Evolutionary conservation across 2,797 vertebrate species (phyloP).

Genomic region (Eospalax fontanierii): DNA sequence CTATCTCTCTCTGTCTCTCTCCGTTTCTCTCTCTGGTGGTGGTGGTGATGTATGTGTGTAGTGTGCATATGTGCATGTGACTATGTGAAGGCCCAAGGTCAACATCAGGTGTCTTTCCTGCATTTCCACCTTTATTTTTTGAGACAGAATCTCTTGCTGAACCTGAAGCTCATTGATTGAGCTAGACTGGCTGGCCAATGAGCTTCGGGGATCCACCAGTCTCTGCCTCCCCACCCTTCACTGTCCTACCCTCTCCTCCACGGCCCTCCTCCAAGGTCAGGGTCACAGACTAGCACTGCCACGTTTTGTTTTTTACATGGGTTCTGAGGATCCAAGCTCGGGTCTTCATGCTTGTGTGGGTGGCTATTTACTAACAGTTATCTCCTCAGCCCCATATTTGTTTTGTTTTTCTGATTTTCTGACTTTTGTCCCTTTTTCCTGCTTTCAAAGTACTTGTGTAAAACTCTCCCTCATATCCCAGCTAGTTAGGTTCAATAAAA

Average conservation of each 20-base stretch:
- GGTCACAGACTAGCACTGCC: not conserved
- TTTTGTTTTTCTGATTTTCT: conserved; percentile 19
- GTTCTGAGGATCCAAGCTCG: not conserved
- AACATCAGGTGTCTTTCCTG: not conserved
- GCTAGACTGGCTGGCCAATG: not conserved
- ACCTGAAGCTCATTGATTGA: not conserved
- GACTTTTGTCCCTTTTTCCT: conserved; percentile 36
- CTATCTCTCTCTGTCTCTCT: no score
- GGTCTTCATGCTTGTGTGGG: not conserved
- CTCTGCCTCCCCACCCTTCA: no score
- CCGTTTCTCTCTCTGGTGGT: no score
- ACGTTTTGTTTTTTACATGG: not conserved
- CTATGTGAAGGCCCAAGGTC: not conserved
- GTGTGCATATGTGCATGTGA: not conserved
- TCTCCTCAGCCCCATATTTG: not conserved
- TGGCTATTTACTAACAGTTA: not conserved
- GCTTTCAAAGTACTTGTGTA: conserved; percentile 53
- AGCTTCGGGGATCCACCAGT: not conserved
- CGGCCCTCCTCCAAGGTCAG: not conserved
- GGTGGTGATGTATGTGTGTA: not conserved
- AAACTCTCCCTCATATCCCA: not conserved
- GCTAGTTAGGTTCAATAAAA: conserved; percentile 25
- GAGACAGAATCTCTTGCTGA: not conserved
- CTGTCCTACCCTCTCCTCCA: no score
- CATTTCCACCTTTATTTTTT: not conserved